Base-by-base conservation (phyloP, 64 coral and sea anemone genomes). In the Montipora efflorescens region DNA sequence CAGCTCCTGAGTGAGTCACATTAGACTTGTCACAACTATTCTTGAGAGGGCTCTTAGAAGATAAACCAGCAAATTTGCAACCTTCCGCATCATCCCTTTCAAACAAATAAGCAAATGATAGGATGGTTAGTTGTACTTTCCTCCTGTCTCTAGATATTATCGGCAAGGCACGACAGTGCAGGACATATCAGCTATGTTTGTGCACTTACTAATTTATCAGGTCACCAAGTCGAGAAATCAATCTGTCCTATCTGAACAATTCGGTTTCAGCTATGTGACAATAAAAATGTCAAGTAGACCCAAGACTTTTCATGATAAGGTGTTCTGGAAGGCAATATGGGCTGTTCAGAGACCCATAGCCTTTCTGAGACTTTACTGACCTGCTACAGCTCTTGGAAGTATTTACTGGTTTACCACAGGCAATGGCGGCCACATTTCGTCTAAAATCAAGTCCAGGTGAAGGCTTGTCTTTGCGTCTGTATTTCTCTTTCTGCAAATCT, bases 381-480 rank as follows among this genome's bases (percentile, higher is more conserved):
- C 81, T 84, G 53, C 81, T 68, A 47, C 61, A 14, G 14, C 61
- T 16, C 4, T 4, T 64, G 3, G 67, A 44, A 8, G 61, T 36
- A 47, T 45, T 68, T n/a, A 59, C 61, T 48, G 72, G 79, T 61
- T 92, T 92, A 11, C 90, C 90, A 83, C 71, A 83, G 16, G 90
- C 90, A 76, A 92, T 92, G 43, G 90, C 90, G 51, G 70, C 90
- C 7, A 59, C 90, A 61, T 92, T 92, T 47, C 74, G 70, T 45
- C 90, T 75, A 53, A 92, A 92, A 58, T 81, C 79, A 72, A 92
- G 18, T n/a, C 90, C 90, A 59, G 59, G 50, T 0, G 79, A 45
- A 16, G 69, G 61, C n/a, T 75, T 92, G 5, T 67, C 81, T 68
- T 62, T 64, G 28, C 45, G 61, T 16, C 61, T 4, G 74, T 16